phyloP scores from a whole-genome alignment of 2,888 invertebrate species.

The Erpobdella octoculata region DNA sequence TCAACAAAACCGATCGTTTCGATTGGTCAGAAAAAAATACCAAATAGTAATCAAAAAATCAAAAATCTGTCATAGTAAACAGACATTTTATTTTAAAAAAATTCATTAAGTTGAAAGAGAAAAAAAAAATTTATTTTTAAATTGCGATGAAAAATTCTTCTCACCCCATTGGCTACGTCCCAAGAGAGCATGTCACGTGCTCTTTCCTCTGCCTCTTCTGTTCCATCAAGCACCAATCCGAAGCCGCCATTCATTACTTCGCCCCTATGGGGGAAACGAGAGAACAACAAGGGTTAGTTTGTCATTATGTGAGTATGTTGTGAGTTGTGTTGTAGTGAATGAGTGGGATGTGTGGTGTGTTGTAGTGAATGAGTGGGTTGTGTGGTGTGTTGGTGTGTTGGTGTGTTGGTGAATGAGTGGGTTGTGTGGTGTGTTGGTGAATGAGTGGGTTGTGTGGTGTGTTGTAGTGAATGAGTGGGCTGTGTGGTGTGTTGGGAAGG shows the following conservation, averaged over 20 bases:
- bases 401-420: background rate
- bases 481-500: background rate
- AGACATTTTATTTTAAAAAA: too few species aligned
- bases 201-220: slow-evolving; percentile 53
- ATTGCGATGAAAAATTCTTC: slow-evolving; percentile 35
- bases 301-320: background rate
- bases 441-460: background rate
- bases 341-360: background rate
- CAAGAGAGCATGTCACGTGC: slow-evolving; percentile 57
- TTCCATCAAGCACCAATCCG: slow-evolving; percentile 60
- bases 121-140: background rate
- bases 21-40: too few species aligned
- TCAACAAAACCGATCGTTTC: background rate
- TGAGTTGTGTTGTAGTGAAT: slow-evolving; percentile 14
- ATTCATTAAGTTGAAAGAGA: too few species aligned
- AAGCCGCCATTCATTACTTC: slow-evolving; percentile 62
- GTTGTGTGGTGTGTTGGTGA: slow-evolving; percentile 11
- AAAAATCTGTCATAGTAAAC: too few species aligned
- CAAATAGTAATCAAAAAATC: too few species aligned
- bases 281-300: background rate
- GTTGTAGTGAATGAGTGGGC: background rate
- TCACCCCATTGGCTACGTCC: slow-evolving; percentile 61
- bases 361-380: background rate
- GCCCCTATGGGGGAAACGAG: slow-evolving; percentile 52
- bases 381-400: background rate